Evolutionary conservation across 2,888 invertebrate genomes (phyloP), one percentile per base, ranked within the genome.

Genomic region (Ommatoiulus sabulosus): DNA sequence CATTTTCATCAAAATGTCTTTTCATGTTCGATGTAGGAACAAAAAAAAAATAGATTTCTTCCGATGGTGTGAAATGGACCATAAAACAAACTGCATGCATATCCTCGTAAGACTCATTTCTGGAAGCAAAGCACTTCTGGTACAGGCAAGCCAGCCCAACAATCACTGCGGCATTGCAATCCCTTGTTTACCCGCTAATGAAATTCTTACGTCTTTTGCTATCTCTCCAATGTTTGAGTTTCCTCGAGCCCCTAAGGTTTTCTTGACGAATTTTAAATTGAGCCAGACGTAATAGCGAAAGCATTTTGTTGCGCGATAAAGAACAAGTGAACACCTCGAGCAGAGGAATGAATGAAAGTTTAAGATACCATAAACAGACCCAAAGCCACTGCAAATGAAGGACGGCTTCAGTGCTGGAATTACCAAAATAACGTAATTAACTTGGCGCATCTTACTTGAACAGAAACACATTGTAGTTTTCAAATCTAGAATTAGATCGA

Each of bases 221-320:
- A 72, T 72, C 72, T 72, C 72, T 24, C 72, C 72, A 72, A 8
- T 72, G 72, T 72, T 72, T 24, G 72, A 72, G 72, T 72, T 72
- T 72, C 72, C 72, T 72, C 24, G n/a, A 72, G 7, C 24, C 72
- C n/a, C 72, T 72, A 72, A 72, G 72, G 72, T 72, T 72, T 72
- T 72, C 72, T 72, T 72, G 72, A 72, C 72, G 72, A 72, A 72
- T 72, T 72, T 72, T 72, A 72, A 72, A 72, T 72, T 72, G 72
- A 72, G n/a, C 72, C 72, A 72, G 24, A 72, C 72, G 72, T 72
- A 72, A 72, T 72, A 72, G 72, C 24, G 24, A 72, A 24, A 72
- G 72, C 72, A 72, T 72, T 72, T 72, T 72, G 72, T 24, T 72
- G 72, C 24, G 72, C 72, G 72, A 72, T 72, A 72, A 63, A 72